Conservation (phyloP, 2,797 vertebrate species). For the Linurgus olivaceus region DNA sequence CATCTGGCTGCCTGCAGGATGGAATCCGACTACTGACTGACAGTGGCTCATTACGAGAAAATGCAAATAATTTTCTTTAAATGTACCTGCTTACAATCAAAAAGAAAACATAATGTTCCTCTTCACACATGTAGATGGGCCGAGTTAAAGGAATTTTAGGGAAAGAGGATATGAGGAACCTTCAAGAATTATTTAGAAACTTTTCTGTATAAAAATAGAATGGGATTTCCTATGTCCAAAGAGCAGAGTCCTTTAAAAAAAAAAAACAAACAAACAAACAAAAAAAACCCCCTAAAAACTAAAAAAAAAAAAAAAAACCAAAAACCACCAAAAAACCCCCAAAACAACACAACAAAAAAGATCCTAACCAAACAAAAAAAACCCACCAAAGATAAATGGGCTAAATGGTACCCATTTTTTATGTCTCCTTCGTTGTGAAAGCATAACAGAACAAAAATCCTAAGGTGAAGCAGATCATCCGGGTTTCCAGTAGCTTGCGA, state of each 20-base stretch:
- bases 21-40: not conserved
- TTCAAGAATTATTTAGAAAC: not conserved
- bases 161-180: not conserved
- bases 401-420: not conserved
- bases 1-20: not conserved
- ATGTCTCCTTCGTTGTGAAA: not conserved
- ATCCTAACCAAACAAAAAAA: not conserved
- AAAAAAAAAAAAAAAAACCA: not conserved
- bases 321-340: not conserved
- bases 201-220: not conserved
- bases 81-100: not conserved
- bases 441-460: not conserved
- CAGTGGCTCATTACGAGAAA: not conserved
- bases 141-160: not conserved
- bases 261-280: not conserved
- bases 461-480: not conserved
- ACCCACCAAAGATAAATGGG: not conserved
- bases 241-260: not conserved
- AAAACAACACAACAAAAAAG: not conserved
- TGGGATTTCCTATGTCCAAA: not conserved
- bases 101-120: conserved; percentile 6
- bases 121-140: not conserved
- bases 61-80: conserved; percentile 16
- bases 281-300: too few relatives aligned
- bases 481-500: not conserved